A percentile compares a stretch with the other conserved stretches of the same genome.
These are phyloP conservation scores for Rousettus leschenaultii DNA, from an alignment of 2,113 vertebrate species.

Conservation along the genomic window DNA sequence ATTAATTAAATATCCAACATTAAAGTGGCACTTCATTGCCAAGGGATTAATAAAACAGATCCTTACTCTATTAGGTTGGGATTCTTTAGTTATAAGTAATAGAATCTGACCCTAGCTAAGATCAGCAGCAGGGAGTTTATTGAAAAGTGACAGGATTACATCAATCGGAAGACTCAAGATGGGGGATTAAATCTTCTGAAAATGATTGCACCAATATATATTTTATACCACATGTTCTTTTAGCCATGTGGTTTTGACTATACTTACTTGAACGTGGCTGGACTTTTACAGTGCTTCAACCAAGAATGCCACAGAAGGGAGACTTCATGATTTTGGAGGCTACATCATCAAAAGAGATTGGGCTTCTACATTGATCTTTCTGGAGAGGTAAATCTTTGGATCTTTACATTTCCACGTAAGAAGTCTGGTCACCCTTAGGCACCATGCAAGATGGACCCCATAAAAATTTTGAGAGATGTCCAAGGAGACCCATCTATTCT, in stretches of 20 bases:
- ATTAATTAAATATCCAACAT: slow-evolving; percentile 57
- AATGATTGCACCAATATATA: neutral
- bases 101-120: slow-evolving; percentile 15
- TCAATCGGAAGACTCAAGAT: neutral
- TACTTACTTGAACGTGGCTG: neutral
- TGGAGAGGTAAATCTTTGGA: neutral
- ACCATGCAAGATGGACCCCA: neutral
- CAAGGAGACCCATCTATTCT: neutral
- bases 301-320: neutral
- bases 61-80: neutral
- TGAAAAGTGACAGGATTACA: slow-evolving; percentile 3
- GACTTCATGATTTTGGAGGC: neutral
- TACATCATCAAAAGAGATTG: neutral
- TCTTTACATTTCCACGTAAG: neutral
- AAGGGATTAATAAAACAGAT: slow-evolving; percentile 40
- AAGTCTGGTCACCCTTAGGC: neutral
- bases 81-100: slow-evolving; percentile 41
- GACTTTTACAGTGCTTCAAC: neutral
- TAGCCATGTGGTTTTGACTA: neutral
- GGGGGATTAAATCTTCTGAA: neutral
- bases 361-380: neutral
- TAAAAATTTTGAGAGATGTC: neutral
- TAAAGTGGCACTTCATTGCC: slow-evolving; percentile 37
- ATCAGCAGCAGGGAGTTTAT: neutral
- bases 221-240: neutral